phyloP scores from a whole-genome alignment of 2,888 invertebrate genomes.

The Ischnura elegans region DNA sequence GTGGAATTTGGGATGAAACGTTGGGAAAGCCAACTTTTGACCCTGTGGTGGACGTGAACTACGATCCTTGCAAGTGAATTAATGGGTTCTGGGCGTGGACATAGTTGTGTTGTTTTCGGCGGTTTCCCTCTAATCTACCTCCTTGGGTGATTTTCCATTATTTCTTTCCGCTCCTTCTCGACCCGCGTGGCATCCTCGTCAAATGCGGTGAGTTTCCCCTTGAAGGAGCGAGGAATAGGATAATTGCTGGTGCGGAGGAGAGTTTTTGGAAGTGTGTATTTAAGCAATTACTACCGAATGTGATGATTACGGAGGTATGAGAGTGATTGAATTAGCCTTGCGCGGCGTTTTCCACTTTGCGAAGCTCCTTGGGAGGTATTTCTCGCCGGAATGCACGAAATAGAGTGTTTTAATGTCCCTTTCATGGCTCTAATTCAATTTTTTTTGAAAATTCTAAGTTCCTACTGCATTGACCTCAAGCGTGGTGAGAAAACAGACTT shows the following conservation, averaged over 20 bases:
- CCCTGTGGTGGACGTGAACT: background rate
- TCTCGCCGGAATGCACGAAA: too few species aligned
- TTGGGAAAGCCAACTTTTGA: background rate
- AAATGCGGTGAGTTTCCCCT: background rate
- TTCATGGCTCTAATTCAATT: too few species aligned
- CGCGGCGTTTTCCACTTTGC: too few species aligned
- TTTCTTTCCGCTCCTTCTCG: background rate
- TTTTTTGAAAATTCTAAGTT: too few species aligned
- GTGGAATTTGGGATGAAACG: too few species aligned
- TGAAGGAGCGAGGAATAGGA: background rate
- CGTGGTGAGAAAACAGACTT: too few species aligned
- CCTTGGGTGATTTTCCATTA: background rate
- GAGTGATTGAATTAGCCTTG: too few species aligned
- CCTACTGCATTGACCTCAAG: too few species aligned
- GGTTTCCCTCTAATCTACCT: background rate
- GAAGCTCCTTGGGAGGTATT: too few species aligned
- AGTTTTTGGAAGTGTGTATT: background rate
- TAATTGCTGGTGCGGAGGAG: background rate
- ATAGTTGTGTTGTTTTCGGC: background rate
- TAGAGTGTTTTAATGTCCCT: too few species aligned
- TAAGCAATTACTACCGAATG: background rate
- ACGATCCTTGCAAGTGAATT: background rate
- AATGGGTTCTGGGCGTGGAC: background rate
- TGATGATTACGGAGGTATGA: background rate
- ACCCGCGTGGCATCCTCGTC: background rate